phyloP scores from a whole-genome alignment of 2,113 vertebrate species.

The Prunella himalayana region DNA sequence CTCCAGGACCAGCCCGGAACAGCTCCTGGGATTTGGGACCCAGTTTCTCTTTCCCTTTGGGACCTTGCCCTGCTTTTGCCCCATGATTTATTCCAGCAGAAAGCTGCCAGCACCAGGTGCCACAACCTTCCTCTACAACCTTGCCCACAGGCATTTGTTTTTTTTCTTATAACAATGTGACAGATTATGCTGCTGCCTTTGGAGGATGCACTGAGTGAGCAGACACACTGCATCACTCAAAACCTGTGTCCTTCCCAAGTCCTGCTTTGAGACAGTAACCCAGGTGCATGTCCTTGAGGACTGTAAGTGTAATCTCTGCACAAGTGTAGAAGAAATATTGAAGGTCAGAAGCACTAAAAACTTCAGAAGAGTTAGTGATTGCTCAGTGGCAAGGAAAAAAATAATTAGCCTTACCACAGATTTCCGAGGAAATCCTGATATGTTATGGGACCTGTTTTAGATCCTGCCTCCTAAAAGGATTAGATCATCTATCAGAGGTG shows the following conservation, averaged over 20 bases:
- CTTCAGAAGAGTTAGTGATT: not conserved
- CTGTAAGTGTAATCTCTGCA: not conserved
- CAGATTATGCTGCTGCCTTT: not conserved
- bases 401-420: slow-evolving; percentile 40
- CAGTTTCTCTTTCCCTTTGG: not conserved
- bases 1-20: not conserved
- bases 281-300: not conserved
- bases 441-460: slow-evolving; percentile 13
- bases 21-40: not conserved
- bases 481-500: slow-evolving; percentile 16
- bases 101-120: not conserved
- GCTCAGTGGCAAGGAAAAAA: slow-evolving; percentile 18
- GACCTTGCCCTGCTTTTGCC: not conserved
- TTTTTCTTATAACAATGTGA: not conserved
- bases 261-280: not conserved
- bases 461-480: slow-evolving; percentile 45
- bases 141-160: not conserved
- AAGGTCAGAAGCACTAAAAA: not conserved
- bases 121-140: not conserved
- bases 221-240: not conserved
- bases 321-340: not conserved
- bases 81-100: not conserved
- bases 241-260: not conserved
- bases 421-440: slow-evolving; percentile 39
- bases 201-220: not conserved